phyloP scores from a whole-genome alignment of 2,113 vertebrate species.

The Oryzias melastigma region DNA sequence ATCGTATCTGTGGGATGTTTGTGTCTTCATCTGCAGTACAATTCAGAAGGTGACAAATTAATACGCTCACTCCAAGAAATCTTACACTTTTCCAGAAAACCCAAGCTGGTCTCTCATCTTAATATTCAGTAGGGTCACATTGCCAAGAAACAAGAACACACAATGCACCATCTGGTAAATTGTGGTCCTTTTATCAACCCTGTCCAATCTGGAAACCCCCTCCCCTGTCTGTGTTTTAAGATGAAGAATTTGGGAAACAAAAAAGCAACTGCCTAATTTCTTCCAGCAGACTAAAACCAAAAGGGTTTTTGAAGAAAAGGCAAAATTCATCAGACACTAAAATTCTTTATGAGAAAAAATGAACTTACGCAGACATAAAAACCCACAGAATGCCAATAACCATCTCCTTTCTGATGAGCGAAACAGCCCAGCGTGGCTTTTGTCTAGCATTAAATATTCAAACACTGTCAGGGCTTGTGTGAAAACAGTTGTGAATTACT shows the following conservation, averaged over 20 bases:
- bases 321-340: no score
- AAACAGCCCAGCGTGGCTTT: conserved; percentile 55
- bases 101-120: conserved; percentile 69
- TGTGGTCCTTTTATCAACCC: conserved; percentile 62
- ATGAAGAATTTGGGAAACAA: conserved; percentile 4
- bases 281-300: neutral
- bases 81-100: conserved; percentile 51
- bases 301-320: no score
- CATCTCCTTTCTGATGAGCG: conserved; percentile 36
- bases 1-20: neutral
- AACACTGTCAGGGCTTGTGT: conserved; percentile 37
- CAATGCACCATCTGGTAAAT: conserved; percentile 77
- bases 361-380: neutral
- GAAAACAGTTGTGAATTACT: conserved; percentile 28
- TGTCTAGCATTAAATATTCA: conserved; percentile 47
- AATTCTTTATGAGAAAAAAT: no score
- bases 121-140: conserved; percentile 72
- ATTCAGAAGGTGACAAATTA: conserved; percentile 52
- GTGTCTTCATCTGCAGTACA: conserved; percentile 20
- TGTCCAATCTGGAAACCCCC: conserved; percentile 65
- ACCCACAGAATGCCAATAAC: conserved; percentile 22
- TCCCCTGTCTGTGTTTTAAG: neutral
- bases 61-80: conserved; percentile 49
- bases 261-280: conserved; percentile 6
- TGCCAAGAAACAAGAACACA: conserved; percentile 72